Evolutionary conservation across 2,888 invertebrate genomes (phyloP).

Genomic region (Neoscelio sp.): DNA sequence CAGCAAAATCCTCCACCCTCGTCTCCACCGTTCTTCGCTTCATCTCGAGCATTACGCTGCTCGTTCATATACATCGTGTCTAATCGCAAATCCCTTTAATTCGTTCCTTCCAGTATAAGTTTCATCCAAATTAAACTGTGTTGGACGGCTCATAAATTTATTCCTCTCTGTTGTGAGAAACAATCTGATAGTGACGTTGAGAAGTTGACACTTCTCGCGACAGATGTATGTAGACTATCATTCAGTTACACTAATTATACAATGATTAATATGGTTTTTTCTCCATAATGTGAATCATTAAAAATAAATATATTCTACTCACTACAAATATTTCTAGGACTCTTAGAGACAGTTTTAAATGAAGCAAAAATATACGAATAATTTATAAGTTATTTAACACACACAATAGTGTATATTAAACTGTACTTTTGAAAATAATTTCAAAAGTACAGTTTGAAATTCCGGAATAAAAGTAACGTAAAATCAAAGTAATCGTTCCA

Average conservation of each 20-base stretch:
- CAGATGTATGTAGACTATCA: too few relatives aligned
- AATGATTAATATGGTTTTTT: background rate
- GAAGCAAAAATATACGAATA: too few relatives aligned
- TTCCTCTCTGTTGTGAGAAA: slow-evolving; percentile 29
- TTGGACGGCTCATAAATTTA: slow-evolving; percentile 78
- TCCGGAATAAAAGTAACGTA: slow-evolving; percentile 28
- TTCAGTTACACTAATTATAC: too few relatives aligned
- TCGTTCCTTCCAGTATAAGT: slow-evolving; percentile 80
- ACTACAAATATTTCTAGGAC: too few relatives aligned
- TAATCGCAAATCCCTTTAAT: slow-evolving; percentile 81
- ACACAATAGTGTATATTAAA: slow-evolving; percentile 1
- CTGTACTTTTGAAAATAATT: background rate
- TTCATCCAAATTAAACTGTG: slow-evolving; percentile 80
- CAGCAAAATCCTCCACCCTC: slow-evolving; percentile 74
- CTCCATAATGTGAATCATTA: too few relatives aligned
- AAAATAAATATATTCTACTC: too few relatives aligned
- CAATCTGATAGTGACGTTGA: slow-evolving; percentile 21
- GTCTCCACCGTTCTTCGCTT: slow-evolving; percentile 66
- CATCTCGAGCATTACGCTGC: slow-evolving; percentile 73
- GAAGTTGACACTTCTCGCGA: slow-evolving; percentile 6
- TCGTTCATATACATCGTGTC: slow-evolving; percentile 79
- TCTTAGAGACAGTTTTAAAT: too few relatives aligned
- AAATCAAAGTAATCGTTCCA: slow-evolving; percentile 53
- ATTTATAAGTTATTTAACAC: background rate
- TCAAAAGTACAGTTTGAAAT: background rate